Conservation (phyloP, 2,113 vertebrate genomes). For the Chionodraco myersi region DNA sequence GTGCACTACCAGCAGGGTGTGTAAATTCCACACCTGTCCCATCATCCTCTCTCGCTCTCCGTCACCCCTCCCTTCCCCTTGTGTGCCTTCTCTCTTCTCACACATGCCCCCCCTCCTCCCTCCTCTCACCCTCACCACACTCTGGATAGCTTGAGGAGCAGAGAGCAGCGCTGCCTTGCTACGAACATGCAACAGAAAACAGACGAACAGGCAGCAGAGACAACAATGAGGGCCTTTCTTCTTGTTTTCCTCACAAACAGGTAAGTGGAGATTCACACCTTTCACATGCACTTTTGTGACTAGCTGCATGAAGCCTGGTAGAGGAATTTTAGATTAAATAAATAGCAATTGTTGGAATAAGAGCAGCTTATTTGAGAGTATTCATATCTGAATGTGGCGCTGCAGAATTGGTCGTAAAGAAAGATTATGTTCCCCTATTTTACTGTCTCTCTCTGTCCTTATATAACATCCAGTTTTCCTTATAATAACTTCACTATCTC, state of each 20-base stretch:
- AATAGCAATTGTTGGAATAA: conserved; percentile 1
- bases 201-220: conserved; percentile 14
- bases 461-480: background rate
- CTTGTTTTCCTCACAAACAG: conserved; percentile 17
- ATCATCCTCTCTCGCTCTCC: conserved; percentile 46
- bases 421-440: background rate
- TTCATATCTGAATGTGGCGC: conserved; percentile 16
- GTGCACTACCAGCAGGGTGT: conserved; percentile 57
- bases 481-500: conserved; percentile 8
- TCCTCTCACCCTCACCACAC: conserved; percentile 54
- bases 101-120: conserved; percentile 38
- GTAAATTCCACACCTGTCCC: conserved; percentile 81
- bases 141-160: conserved; percentile 58
- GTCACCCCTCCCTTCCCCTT: conserved; percentile 31
- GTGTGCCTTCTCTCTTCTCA: conserved; percentile 64
- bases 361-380: conserved; percentile 9
- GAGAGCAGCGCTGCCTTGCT: conserved; percentile 46
- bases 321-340: background rate
- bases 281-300: conserved; percentile 15
- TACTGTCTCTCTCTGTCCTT: background rate
- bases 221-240: conserved; percentile 18
- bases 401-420: background rate
- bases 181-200: conserved; percentile 62
- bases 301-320: background rate
- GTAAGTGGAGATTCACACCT: conserved; percentile 45